Conservation (phyloP, 2,888 invertebrate species). For the Amiota mariae region DNA sequence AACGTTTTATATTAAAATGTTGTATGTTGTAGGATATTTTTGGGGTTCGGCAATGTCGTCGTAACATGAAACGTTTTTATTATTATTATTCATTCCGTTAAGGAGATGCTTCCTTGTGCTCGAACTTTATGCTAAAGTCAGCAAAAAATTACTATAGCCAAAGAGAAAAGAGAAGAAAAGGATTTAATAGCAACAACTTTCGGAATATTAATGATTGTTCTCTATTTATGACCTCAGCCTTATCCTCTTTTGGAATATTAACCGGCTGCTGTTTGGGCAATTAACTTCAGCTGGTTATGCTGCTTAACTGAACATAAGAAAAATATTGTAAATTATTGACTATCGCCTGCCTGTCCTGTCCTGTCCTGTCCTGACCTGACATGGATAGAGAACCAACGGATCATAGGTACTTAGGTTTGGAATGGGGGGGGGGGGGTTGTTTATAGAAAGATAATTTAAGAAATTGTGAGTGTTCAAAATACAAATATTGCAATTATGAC, state of each 20-base stretch:
- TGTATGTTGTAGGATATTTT: too few species aligned
- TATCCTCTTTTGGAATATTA: constrained; percentile 5
- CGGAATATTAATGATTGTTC: constrained; percentile 25
- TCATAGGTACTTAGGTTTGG: too few species aligned
- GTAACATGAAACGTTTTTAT: too few species aligned
- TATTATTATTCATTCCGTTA: constrained; percentile 14
- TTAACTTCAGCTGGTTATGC: constrained; percentile 17
- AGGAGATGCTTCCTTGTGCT: not conserved
- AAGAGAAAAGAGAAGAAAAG: too few species aligned
- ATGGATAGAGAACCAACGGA: too few species aligned
- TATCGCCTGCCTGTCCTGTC: too few species aligned
- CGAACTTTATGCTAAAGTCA: constrained; percentile 4
- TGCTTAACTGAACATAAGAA: not conserved
- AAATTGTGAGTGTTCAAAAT: not conserved
- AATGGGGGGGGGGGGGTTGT: too few species aligned
- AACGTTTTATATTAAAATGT: too few species aligned
- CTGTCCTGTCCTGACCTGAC: too few species aligned
- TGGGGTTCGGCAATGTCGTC: too few species aligned
- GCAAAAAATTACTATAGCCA: not conserved
- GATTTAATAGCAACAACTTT: constrained; percentile 13
- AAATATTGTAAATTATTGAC: not conserved
- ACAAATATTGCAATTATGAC: constrained; percentile 17
- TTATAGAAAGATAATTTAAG: too few species aligned
- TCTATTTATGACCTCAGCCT: constrained; percentile 9
- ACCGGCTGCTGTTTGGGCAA: constrained; percentile 8